These are phyloP conservation scores for Lithobates pipiens DNA, from an alignment of 2,797 vertebrate species.

Conservation along the genomic window DNA sequence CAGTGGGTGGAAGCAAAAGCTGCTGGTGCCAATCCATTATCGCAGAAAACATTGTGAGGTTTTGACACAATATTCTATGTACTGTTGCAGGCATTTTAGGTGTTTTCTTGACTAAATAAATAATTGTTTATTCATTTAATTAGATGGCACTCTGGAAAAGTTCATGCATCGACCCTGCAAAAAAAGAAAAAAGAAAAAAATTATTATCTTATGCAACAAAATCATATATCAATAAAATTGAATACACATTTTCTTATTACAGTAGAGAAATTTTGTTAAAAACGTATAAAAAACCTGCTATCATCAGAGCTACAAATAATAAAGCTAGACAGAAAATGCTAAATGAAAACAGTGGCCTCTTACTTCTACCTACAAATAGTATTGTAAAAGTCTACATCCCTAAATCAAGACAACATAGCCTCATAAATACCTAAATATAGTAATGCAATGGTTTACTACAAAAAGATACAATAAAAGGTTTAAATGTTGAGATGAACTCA, in stretches of 20 bases:
- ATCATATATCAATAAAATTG: neutral
- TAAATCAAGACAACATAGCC: too few species aligned
- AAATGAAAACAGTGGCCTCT: too few species aligned
- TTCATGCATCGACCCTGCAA: slow-evolving; percentile 93
- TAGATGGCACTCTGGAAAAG: slow-evolving; percentile 86
- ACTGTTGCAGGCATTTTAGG: slow-evolving; percentile 61
- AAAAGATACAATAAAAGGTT: too few species aligned
- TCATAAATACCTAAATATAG: too few species aligned
- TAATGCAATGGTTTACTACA: too few species aligned
- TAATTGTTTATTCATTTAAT: slow-evolving; percentile 67
- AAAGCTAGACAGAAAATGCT: too few species aligned
- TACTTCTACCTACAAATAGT: too few species aligned
- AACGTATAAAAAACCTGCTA: too few species aligned
- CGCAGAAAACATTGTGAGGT: slow-evolving; percentile 59
- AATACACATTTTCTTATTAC: neutral
- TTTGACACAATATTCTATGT: slow-evolving; percentile 60
- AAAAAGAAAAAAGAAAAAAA: slow-evolving; percentile 17
- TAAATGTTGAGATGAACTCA: too few species aligned
- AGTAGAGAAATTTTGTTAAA: too few species aligned
- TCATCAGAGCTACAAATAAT: too few species aligned
- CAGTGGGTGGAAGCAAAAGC: slow-evolving; percentile 56
- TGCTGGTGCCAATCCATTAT: slow-evolving; percentile 40
- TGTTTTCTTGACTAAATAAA: slow-evolving; percentile 60
- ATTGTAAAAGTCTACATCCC: too few species aligned
- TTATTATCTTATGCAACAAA: neutral